Percentiles rank a stretch among this genome's conserved stretches.
Conservation (phyloP, 2,888 invertebrate species). For the Ptychoptera contaminata region DNA sequence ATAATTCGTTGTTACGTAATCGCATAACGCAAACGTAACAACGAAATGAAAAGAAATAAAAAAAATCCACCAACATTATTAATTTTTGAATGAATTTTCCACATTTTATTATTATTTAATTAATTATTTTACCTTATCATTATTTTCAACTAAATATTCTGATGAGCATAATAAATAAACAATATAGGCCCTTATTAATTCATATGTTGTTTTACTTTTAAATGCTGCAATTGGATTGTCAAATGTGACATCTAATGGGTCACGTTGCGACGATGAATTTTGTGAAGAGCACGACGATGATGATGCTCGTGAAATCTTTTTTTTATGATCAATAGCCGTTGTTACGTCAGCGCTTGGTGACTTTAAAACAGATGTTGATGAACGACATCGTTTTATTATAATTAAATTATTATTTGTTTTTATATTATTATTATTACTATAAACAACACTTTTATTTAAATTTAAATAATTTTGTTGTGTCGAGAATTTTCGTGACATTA, state of each 20-base stretch:
- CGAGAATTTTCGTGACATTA: slow-evolving; percentile 5
- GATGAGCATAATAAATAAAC: slow-evolving; percentile 86
- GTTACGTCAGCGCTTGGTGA: background rate
- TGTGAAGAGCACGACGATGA: background rate
- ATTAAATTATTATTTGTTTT: background rate
- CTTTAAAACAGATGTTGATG: background rate
- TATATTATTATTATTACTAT: background rate
- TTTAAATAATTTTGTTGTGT: background rate
- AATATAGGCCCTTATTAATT: slow-evolving; percentile 75
- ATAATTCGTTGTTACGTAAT: too few relatives aligned
- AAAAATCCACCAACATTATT: background rate
- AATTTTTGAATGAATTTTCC: background rate
- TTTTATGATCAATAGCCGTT: background rate
- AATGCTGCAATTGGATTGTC: slow-evolving; percentile 81
- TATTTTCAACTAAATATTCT: slow-evolving; percentile 77
- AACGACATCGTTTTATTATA: too few relatives aligned
- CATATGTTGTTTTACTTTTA: slow-evolving; percentile 88
- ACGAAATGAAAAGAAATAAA: too few relatives aligned
- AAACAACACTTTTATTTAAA: background rate
- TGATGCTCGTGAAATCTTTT: background rate
- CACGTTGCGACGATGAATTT: slow-evolving; percentile 28
- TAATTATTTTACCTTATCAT: slow-evolving; percentile 58
- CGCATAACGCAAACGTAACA: too few relatives aligned
- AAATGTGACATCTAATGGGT: slow-evolving; percentile 73
- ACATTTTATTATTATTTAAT: background rate